Base-by-base conservation (phyloP, 2,797 vertebrate species). In the Astyanax mexicanus region DNA sequence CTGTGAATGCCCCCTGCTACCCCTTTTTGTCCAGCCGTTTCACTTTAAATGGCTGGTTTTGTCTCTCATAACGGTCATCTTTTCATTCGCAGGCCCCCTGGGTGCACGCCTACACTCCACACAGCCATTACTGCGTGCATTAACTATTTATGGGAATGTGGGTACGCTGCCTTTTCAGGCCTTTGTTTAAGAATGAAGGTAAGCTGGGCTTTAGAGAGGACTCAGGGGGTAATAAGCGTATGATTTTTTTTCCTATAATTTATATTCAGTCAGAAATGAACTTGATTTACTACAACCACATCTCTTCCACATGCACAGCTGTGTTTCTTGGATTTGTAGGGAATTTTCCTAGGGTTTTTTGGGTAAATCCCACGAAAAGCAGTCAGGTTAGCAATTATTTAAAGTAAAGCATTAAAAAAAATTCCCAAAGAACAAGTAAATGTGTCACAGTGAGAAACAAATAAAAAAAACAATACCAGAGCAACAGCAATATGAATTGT, bases 131-230 rank as follows among this genome's bases (percentile, higher is more conserved):
- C 49, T 54, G 44, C 65, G 72, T 75, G 35, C 32, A 74, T 44
- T 51, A 77, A 76, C 42, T 55, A 40, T 68, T 57, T 25, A 51
- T 44, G 73, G 40, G 23, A 70, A 54, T 21, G 27, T 71, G 27
- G 52, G 44, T n/a, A 27, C 45, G 25, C n/a, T 49, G 40, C 12
- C n/a, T 25, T 52, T 35, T 42, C 9, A 68, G 19, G 6, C 61
- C 17, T 44, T 44, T 65, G 23, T 65, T 44, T 15, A 44, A 44
- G 40, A 44, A 44, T 9, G 15, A 29, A 66, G 47, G 25, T 49
- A 47, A 42, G 44, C 42, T 47, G 64, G 10, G 42, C 1, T 32
- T n/a, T 25, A n/a, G 15, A 66, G 44, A 65, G 13, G 6, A 21
- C 25, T 37, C 12, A 15, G 23, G 42, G 40, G 12, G 40, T 29